phyloP scores from a whole-genome alignment of 2,113 vertebrate genomes.

The Carassius carassius region DNA sequence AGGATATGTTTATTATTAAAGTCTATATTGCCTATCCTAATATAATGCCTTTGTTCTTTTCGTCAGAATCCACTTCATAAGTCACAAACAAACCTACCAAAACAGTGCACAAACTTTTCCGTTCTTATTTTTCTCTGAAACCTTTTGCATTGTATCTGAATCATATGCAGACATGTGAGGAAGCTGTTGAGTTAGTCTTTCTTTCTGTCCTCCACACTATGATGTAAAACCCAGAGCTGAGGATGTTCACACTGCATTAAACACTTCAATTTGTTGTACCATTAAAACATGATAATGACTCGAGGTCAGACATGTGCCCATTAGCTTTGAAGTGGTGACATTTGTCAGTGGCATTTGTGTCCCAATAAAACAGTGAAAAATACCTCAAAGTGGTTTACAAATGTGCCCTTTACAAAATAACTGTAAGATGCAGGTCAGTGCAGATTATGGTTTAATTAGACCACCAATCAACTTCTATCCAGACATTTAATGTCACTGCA shows the following conservation, averaged over 20 bases:
- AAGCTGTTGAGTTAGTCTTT: conserved; percentile 16
- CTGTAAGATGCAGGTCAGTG: not conserved
- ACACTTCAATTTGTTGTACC: not conserved
- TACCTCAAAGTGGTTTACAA: not conserved
- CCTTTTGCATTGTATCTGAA: not conserved
- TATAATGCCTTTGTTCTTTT: not conserved
- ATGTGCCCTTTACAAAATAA: not conserved
- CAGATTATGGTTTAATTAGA: conserved; percentile 22
- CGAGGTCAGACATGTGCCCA: not conserved
- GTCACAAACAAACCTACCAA: not conserved
- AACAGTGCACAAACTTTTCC: not conserved
- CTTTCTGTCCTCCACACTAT: not conserved
- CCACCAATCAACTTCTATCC: conserved; percentile 17
- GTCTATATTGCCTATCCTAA: not conserved
- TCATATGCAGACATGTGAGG: conserved; percentile 6
- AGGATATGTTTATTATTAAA: not conserved
- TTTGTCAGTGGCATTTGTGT: not conserved
- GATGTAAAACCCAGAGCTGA: not conserved
- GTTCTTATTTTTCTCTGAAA: conserved; percentile 8
- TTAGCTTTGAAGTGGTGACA: not conserved
- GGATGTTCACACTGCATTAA: not conserved
- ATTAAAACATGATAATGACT: not conserved
- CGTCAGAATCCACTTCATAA: not conserved
- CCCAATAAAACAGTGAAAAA: not conserved
- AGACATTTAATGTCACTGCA: not conserved